Percentiles rank a stretch among this genome's conserved stretches.
These are phyloP conservation scores for Caiman crocodilus DNA, from an alignment of 2,797 vertebrate genomes.

Conservation along the genomic window DNA sequence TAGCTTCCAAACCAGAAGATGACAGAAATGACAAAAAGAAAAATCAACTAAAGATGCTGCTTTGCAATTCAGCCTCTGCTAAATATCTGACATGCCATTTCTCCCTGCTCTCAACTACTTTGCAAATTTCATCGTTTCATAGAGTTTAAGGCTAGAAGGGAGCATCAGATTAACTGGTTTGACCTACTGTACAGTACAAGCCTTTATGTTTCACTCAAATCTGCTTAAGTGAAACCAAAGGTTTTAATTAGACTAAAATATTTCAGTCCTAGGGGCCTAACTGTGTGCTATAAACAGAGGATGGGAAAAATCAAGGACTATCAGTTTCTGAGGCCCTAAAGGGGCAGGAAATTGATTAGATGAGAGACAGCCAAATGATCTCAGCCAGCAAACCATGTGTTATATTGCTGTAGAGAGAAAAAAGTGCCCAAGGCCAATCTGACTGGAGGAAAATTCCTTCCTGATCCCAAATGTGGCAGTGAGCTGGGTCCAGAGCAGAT, in stretches of 20 bases:
- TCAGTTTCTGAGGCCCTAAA: background rate
- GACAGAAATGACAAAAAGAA: background rate
- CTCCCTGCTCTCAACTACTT: background rate
- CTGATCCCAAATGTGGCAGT: background rate
- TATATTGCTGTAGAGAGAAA: too few species aligned
- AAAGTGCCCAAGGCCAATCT: background rate
- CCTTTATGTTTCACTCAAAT: rapidly evolving
- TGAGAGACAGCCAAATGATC: too few species aligned
- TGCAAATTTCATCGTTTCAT: background rate
- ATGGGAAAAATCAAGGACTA: background rate
- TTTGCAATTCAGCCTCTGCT: background rate
- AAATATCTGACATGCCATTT: background rate
- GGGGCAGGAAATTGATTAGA: background rate
- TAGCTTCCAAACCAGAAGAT: background rate
- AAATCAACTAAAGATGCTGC: background rate
- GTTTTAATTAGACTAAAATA: background rate
- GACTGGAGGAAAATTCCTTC: rapidly evolving
- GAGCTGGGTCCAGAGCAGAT: background rate
- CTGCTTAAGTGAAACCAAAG: background rate
- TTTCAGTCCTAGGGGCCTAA: background rate
- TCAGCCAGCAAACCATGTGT: too few species aligned
- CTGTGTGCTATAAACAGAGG: background rate
- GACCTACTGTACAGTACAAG: background rate
- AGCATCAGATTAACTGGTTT: background rate
- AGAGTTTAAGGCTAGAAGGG: background rate